Evolutionary conservation across 1,140 invertebrate species (phyloP).

Genomic region (Brachionus koreanus): DNA sequence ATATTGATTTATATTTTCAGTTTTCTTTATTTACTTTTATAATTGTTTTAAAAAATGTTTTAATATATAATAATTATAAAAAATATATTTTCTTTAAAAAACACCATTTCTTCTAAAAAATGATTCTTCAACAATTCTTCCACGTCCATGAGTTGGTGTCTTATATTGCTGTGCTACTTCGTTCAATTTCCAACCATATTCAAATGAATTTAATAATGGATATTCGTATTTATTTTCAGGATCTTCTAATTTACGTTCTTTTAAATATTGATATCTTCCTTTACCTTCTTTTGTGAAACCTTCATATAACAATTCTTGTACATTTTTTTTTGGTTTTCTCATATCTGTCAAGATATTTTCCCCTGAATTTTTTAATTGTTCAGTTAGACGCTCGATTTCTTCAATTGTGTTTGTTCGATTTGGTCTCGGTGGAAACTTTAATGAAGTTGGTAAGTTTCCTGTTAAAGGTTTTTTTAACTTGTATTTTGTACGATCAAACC

Average conservation of each 20-base stretch:
- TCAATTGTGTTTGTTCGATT: background rate
- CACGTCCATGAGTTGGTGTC: conserved; percentile 25
- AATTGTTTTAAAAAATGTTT: too few species aligned
- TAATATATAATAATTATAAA: too few species aligned
- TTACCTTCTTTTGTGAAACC: conserved; percentile 46
- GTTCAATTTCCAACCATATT: conserved; percentile 44
- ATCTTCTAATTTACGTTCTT: background rate
- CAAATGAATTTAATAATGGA: conserved; percentile 24
- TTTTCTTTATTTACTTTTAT: too few species aligned
- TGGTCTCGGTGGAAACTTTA: conserved; percentile 43
- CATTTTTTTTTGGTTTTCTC: background rate
- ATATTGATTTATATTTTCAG: too few species aligned
- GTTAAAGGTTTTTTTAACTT: background rate
- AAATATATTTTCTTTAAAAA: too few species aligned
- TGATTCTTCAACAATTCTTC: conserved; percentile 45
- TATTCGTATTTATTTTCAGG: conserved; percentile 41
- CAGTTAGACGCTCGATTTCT: background rate
- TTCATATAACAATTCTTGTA: conserved; percentile 41
- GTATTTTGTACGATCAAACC: conserved; percentile 28
- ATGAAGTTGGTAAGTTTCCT: background rate
- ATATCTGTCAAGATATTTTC: conserved; percentile 31
- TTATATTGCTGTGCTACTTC: conserved; percentile 36
- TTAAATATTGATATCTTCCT: conserved; percentile 46
- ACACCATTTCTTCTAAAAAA: conserved; percentile 45
- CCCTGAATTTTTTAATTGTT: conserved; percentile 26